Evolutionary conservation across 2,797 vertebrate genomes (phyloP).

Genomic region (Gila robusta): DNA sequence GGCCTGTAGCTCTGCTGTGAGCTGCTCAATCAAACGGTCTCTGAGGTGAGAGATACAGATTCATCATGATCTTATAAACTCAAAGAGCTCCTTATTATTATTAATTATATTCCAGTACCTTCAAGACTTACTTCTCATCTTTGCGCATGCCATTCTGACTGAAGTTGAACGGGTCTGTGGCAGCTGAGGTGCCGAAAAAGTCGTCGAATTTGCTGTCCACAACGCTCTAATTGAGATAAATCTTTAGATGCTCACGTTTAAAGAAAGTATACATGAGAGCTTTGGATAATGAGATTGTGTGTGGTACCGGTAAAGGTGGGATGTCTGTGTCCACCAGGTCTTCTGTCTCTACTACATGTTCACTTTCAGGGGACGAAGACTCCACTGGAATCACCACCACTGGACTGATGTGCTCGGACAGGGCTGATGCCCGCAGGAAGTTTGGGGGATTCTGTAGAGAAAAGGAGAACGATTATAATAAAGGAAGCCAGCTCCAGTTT

Average conservation of each 20-base stretch:
- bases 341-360: constrained; percentile 89
- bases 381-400: constrained; percentile 95
- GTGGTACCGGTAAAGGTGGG: constrained; percentile 82
- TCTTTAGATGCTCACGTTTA: constrained; percentile 8
- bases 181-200: constrained; percentile 91
- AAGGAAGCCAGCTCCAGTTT: neutral
- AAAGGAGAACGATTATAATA: neutral
- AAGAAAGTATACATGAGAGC: neutral
- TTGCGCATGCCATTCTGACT: constrained; percentile 94
- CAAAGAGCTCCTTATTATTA: neutral
- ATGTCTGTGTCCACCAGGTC: constrained; percentile 94
- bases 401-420: constrained; percentile 97
- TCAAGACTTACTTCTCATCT: constrained; percentile 89
- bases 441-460: constrained; percentile 91
- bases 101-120: neutral
- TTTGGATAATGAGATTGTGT: neutral
- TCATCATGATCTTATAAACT: neutral
- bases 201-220: constrained; percentile 95
- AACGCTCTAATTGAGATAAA: constrained; percentile 73
- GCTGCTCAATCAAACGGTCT: constrained; percentile 90
- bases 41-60: constrained; percentile 70
- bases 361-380: constrained; percentile 91
- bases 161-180: constrained; percentile 95
- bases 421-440: constrained; percentile 94
- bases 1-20: constrained; percentile 86